Evolutionary conservation across 1,140 invertebrate species (phyloP), one percentile per base, ranked within the genome.

Genomic region (Drosophila serrata): DNA sequence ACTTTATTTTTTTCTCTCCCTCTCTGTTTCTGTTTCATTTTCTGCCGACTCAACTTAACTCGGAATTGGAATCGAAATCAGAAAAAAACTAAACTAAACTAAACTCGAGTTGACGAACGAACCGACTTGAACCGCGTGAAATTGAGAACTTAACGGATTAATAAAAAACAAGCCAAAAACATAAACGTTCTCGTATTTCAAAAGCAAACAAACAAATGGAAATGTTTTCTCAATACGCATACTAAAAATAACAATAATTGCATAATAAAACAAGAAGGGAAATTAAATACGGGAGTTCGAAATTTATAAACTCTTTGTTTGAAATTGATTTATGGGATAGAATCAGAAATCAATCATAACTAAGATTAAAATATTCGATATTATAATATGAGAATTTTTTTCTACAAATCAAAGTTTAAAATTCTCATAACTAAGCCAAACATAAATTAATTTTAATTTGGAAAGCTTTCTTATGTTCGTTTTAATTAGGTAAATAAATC

Each of bases 91-190:
- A 48, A 48, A 48, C 42, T 31, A 33, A 61, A 61, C 64, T 48
- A 43, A 64, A 64, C 64, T 33, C 59, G n/a, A 60, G 17, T 60
- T 19, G 43, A 22, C 19, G 31, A 33, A 42, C 29, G 29, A 48
- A 63, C 61, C 35, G 29, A 51, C 61, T 42, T 49, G 29, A 64
- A 61, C 58, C 46, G 57, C 68, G 59, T 35, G 46, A 73, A 73
- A 75, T 75, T 60, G 68, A 73, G 72, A 73, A 56, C 46, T 75
- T 75, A 49, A 62, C 58, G 58, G 48, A 59, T 60, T 76, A 55
- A 46, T 76, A 55, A 46, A 33, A 22, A 40, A 61, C 62, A 64
- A 45, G 37, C 3, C 24, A 24, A 15, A 55, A 55, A 68, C 61
- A 49, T 40, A 22, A 73, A 17, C 33, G 33, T 29, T 65, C 43